Evolutionary conservation across 2,888 invertebrate species (phyloP).

Genomic region (Eristalinus aeneus): DNA sequence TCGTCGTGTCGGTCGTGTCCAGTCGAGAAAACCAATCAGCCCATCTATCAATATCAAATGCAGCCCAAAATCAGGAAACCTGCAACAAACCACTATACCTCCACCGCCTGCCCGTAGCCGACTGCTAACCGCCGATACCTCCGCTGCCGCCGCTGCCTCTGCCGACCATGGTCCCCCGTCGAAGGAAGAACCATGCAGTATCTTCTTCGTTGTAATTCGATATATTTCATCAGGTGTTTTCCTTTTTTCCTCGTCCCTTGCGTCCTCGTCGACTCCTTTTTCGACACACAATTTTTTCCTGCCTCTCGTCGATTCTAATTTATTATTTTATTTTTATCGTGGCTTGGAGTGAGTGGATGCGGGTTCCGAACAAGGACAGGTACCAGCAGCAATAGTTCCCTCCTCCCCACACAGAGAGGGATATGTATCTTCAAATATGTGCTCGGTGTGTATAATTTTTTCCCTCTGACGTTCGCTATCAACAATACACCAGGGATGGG

Average conservation of each 20-base stretch:
- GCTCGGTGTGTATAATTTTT: slow-evolving; percentile 8
- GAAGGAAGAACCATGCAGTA: slow-evolving; percentile 41
- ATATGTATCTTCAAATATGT: slow-evolving; percentile 60
- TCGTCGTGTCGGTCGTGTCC: slow-evolving; percentile 23
- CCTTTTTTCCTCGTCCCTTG: slow-evolving; percentile 9
- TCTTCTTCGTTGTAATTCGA: slow-evolving; percentile 56
- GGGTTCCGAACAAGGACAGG: slow-evolving; percentile 36
- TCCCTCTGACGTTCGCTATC: slow-evolving; percentile 21
- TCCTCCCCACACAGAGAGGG: slow-evolving; percentile 21
- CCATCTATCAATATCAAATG: slow-evolving; percentile 66
- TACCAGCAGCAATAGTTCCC: slow-evolving; percentile 28
- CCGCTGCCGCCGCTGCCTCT: neutral
- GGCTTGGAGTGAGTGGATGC: slow-evolving; percentile 34
- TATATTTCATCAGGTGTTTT: slow-evolving; percentile 66
- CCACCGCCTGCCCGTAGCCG: neutral
- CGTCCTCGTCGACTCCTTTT: slow-evolving; percentile 14
- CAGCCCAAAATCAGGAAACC: slow-evolving; percentile 53
- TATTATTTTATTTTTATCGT: slow-evolving; percentile 51
- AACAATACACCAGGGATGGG: slow-evolving; percentile 35
- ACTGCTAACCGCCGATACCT: neutral
- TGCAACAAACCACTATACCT: slow-evolving; percentile 37
- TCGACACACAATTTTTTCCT: slow-evolving; percentile 42
- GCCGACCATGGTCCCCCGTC: neutral
- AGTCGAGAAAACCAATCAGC: slow-evolving; percentile 47
- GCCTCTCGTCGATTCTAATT: slow-evolving; percentile 29